Base-by-base conservation (phyloP, 2,113 vertebrate species). In the Scomber colias region DNA sequence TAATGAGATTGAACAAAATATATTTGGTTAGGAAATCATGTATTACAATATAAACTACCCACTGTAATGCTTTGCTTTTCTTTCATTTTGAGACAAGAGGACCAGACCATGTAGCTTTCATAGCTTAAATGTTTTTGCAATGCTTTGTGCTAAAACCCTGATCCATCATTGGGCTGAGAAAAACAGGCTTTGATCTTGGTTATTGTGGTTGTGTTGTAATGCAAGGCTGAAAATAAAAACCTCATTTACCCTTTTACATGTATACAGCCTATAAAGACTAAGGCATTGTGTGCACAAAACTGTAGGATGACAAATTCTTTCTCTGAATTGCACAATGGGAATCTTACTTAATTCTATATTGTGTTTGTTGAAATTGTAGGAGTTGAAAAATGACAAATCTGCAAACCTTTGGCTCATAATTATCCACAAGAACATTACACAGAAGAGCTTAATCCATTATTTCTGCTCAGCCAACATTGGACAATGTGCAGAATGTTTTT, bases 381-480 rank as follows among this genome's bases (percentile, higher is more conserved):
- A 63, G n/a, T 75, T 50, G 1, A 35, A 69, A 75, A 64, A 62
- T 46, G 40, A 54, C n/a, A 63, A 67, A 64, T 79, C 17, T 7
- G 35, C 11, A 3, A 67, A 68, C 17, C n/a, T 65, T 14, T 14
- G 50, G 51, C 16, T 54, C 15, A 76, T 56, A 64, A 73, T 71
- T 53, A 71, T 66, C 19, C 7, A 40, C 46, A 60, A 71, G 56
- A 64, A 64, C 11, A 3, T 64, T 19, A n/a, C 46, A 14, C 4
- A 13, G 49, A 60, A 63, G 46, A 56, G 53, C n/a, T 14, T 53
- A 13, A 78, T 59, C 55, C 7, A 12, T 68, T 56, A 72, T 19
- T 63, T 62, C 19, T 27, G 8, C 11, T n/a, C 8, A 11, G 48
- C 14, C n/a, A 61, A 54, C 7, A 61, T 11, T 35, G 17, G 24